Evolutionary conservation across 2,797 vertebrate genomes (phyloP), one percentile per base, ranked within the genome.

Genomic region (Mastacembelus armatus): DNA sequence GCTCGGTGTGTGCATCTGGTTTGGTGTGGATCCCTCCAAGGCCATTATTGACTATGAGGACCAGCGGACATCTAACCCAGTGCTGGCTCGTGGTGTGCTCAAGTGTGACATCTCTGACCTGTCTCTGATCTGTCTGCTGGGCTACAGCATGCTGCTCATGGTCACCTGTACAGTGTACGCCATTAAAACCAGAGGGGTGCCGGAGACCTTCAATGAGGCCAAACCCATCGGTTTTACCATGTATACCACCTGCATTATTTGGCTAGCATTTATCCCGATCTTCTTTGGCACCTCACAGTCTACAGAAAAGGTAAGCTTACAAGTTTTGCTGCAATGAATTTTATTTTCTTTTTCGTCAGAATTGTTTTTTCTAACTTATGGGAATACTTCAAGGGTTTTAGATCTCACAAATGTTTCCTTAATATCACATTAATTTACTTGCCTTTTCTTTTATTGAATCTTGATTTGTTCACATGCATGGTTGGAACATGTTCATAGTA

Each of bases 171-270:
- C 98, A 14, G 96, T 99, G 77, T 99, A 99, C 0, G 98, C 98
- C 85, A 99, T 99, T 88, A 99, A 99, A 93, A 98, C 98, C 21
- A 95, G 98, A 0, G 95, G 98, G 12, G 98, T 99, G 71, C 98
- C 98, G 0, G 97, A 99, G 94, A 98, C 97, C 89, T 99, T 99
- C 95, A 99, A 99, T 0, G 98, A 99, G 93, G 98, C 98, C 90
- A 99, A 99, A 89, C 98, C 97, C 84, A 99, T 99, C 10, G 98
- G 98, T 82, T 98, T 99, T 87, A 99, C 98, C 88, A 99, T 99
- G 98, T 99, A 99, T 89, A 99, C 98, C 78, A 99, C 98, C 83
- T 99, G 98, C 91, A 99, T 99, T 54, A 97, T 99, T 78, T 99
- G 98, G 98, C 94, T 99, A 16, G 98, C 98, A 56, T 99, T 99